These are phyloP conservation scores for Mus spretus DNA, from an alignment of 2,797 vertebrate genomes.

Conservation along the genomic window DNA sequence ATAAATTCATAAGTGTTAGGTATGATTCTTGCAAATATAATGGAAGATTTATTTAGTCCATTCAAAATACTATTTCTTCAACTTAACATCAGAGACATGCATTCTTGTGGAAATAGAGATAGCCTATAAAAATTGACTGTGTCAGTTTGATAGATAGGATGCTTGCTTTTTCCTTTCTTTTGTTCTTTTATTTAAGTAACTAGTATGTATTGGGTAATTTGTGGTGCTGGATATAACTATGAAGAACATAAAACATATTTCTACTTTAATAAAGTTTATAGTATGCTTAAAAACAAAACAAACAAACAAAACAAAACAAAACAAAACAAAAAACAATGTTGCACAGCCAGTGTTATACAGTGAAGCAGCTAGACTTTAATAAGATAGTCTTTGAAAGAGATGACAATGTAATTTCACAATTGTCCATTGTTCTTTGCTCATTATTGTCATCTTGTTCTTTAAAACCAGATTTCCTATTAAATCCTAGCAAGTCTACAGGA, in stretches of 20 bases:
- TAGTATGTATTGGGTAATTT: background rate
- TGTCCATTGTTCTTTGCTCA: background rate
- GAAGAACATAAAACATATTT: conserved; percentile 63
- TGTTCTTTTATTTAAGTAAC: background rate
- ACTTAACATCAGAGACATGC: conserved; percentile 9
- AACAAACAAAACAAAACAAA: no score
- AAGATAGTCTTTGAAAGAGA: background rate
- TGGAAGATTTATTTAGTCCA: conserved; percentile 26
- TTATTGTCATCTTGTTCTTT: background rate
- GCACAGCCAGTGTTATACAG: background rate
- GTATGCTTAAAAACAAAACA: background rate
- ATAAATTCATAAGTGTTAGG: conserved; percentile 33
- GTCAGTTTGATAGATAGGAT: background rate
- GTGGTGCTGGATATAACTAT: background rate
- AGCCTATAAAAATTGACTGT: background rate
- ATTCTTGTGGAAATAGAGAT: conserved; percentile 47
- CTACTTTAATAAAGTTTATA: conserved; percentile 47
- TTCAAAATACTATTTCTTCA: conserved; percentile 59
- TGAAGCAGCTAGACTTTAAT: background rate
- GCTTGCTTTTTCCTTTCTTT: background rate
- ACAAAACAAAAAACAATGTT: no score
- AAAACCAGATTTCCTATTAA: conserved; percentile 1
- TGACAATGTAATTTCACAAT: background rate
- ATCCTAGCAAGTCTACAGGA: background rate
- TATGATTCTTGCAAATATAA: conserved; percentile 56